Evolutionary conservation across 1,140 invertebrate genomes (phyloP).

Genomic region (Diabrotica virgifera): DNA sequence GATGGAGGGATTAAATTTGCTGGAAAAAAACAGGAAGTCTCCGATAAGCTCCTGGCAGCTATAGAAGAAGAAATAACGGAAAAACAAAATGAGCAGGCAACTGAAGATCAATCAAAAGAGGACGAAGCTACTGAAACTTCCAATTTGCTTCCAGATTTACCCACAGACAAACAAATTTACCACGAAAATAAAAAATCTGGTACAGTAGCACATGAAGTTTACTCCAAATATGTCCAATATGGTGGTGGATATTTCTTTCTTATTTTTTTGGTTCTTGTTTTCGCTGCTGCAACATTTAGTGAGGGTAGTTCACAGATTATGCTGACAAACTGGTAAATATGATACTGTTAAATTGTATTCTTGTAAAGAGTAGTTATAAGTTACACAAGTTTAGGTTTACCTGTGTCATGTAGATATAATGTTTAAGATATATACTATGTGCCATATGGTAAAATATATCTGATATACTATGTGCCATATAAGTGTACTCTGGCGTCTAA

Average conservation of each 20-base stretch:
- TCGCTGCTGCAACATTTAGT: slow-evolving; percentile 18
- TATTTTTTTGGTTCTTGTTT: slow-evolving; percentile 16
- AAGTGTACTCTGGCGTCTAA: no score
- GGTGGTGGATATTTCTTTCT: slow-evolving; percentile 33
- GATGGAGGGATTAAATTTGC: slow-evolving; percentile 22
- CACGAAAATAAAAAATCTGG: slow-evolving; percentile 35
- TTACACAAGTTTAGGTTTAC: no score
- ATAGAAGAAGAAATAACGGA: neutral
- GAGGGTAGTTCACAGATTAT: slow-evolving; percentile 31
- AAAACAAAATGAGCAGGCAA: neutral
- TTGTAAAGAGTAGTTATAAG: no score
- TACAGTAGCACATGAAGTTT: slow-evolving; percentile 28
- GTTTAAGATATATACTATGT: no score
- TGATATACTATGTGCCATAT: no score
- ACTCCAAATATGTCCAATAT: slow-evolving; percentile 34
- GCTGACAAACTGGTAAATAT: slow-evolving; percentile 36
- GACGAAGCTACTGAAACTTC: neutral
- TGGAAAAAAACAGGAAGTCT: slow-evolving; percentile 5
- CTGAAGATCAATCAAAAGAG: neutral
- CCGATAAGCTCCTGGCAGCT: neutral
- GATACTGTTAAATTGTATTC: neutral
- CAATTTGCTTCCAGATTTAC: neutral
- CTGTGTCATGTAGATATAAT: no score
- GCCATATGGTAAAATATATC: no score
- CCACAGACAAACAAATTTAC: slow-evolving; percentile 22